phyloP scores from a whole-genome alignment of 1,140 invertebrate species.

The Aphaenogaster rudis region DNA sequence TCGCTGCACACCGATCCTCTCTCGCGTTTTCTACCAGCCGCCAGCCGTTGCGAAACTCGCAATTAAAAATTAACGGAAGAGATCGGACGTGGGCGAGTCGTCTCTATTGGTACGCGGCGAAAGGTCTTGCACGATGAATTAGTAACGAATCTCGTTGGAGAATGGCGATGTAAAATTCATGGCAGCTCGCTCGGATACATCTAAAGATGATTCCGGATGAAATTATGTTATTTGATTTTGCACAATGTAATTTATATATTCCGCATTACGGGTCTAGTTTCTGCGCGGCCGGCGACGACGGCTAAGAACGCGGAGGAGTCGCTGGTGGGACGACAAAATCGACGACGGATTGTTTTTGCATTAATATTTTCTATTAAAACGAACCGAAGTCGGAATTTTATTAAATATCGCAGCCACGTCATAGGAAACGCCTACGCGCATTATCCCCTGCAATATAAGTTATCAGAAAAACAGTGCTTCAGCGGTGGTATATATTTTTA shows the following conservation, averaged over 20 bases:
- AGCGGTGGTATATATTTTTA: not conserved
- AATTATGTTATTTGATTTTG: constrained; percentile 34
- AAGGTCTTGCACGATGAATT: constrained; percentile 54
- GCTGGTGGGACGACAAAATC: not conserved
- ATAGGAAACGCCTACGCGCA: not conserved
- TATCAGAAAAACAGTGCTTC: not conserved
- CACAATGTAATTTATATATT: constrained; percentile 29
- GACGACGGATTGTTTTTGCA: not conserved
- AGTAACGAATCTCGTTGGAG: constrained; percentile 17
- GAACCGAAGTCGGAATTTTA: constrained; percentile 19
- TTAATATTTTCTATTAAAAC: constrained; percentile 27
- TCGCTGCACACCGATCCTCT: not conserved
- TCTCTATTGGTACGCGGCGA: not conserved
- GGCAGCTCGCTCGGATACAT: not conserved
- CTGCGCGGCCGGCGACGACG: not conserved
- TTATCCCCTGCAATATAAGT: constrained; percentile 6
- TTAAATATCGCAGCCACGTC: constrained; percentile 13
- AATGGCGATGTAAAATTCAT: constrained; percentile 27
- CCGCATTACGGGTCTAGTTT: not conserved
- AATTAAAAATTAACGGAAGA: constrained; percentile 58
- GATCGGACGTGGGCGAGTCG: constrained; percentile 25
- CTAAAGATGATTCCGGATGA: constrained; percentile 20
- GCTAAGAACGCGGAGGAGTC: not conserved
- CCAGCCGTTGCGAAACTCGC: constrained; percentile 9
- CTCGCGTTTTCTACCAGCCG: not conserved